Conservation (phyloP, 1,140 invertebrate genomes). For the Diachasma alloeum region DNA sequence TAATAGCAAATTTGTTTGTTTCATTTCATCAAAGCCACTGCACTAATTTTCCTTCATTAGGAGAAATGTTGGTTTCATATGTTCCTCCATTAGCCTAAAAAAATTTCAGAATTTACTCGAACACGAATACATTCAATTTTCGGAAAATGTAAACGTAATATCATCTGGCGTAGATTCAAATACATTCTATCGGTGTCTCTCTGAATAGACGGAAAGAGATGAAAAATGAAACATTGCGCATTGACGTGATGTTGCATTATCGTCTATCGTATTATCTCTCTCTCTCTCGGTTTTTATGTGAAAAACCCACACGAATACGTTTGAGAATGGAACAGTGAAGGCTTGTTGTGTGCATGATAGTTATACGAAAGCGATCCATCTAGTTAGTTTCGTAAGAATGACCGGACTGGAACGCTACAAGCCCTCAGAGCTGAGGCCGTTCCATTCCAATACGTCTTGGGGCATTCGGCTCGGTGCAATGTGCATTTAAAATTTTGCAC, state of each 20-base stretch:
- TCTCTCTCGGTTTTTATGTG: not conserved
- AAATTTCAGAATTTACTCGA: no score
- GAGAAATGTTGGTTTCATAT: no score
- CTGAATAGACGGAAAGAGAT: not conserved
- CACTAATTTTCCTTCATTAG: no score
- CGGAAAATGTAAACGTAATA: not conserved
- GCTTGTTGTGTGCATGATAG: not conserved
- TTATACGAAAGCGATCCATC: conserved; percentile 28
- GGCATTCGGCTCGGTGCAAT: not conserved
- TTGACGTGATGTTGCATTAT: not conserved
- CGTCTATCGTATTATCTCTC: not conserved
- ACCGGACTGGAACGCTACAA: conserved; percentile 19
- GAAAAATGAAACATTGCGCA: not conserved
- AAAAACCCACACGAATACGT: not conserved
- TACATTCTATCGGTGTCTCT: not conserved
- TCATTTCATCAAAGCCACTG: no score
- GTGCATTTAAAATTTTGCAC: not conserved
- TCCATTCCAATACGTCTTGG: conserved; percentile 18
- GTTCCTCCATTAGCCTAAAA: no score
- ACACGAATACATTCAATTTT: no score
- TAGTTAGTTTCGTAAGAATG: conserved; percentile 33
- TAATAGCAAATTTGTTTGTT: no score
- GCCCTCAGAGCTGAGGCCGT: conserved; percentile 7
- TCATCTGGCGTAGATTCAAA: not conserved
- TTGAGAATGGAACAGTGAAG: not conserved